A percentile compares a stretch with the other conserved stretches of the same genome.
Conservation (phyloP, 2,888 invertebrate genomes). For the Drosophila birchii region DNA sequence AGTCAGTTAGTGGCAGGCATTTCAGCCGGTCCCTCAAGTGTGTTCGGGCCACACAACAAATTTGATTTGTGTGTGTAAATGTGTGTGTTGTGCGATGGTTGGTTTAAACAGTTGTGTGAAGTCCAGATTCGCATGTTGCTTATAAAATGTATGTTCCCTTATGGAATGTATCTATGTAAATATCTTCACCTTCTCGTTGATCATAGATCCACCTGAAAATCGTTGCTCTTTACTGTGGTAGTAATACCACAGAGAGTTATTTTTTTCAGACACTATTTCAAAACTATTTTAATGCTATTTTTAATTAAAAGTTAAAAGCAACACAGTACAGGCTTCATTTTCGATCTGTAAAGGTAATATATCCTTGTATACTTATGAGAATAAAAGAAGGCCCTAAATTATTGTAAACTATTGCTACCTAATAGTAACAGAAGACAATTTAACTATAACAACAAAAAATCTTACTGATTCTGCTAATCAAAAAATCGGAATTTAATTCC, state of each 20-base stretch:
- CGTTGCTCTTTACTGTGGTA: neutral
- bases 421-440: no score
- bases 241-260: neutral
- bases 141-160: neutral
- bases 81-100: conserved; percentile 6
- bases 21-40: conserved; percentile 41
- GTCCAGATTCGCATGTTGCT: neutral
- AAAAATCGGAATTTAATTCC: neutral
- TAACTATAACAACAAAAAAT: no score
- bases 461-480: no score
- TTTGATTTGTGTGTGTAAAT: conserved; percentile 30
- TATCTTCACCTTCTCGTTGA: no score
- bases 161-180: no score
- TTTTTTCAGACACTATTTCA: neutral
- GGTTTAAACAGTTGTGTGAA: conserved; percentile 10
- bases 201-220: neutral
- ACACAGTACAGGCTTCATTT: no score
- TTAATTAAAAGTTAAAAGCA: neutral
- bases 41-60: conserved; percentile 28
- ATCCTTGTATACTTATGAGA: no score
- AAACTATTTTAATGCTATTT: neutral
- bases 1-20: conserved; percentile 40
- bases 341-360: no score
- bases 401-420: no score
- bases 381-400: no score